Evolutionary conservation across 2,888 invertebrate genomes (phyloP).

Genomic region (Apodemia mormo): DNA sequence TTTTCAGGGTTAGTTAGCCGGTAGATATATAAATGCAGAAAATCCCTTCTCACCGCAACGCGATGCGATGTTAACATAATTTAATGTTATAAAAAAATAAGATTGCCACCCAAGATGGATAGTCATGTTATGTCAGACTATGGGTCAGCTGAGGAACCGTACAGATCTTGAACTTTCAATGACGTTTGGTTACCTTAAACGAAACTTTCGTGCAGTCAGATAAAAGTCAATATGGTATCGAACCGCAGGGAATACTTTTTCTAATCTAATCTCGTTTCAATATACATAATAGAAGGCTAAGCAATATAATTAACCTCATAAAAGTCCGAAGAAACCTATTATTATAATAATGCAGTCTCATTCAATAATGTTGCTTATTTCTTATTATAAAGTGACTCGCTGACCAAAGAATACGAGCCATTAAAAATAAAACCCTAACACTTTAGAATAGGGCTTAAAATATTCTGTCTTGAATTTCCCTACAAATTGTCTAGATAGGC

Average conservation of each 20-base stretch:
- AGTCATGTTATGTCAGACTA: no score
- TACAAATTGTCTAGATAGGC: slow-evolving; percentile 17
- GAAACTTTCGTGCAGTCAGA: not conserved
- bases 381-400: slow-evolving; percentile 17
- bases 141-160: no score
- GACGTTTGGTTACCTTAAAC: no score
- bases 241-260: not conserved
- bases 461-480: not conserved
- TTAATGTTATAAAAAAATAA: no score
- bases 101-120: no score
- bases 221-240: not conserved
- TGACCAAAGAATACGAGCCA: not conserved
- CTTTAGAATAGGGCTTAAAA: not conserved
- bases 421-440: not conserved
- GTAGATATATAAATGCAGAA: no score
- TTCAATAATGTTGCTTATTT: slow-evolving; percentile 16
- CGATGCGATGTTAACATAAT: no score
- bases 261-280: not conserved
- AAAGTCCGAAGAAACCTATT: slow-evolving; percentile 14
- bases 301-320: slow-evolving; percentile 4
- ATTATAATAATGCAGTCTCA: slow-evolving; percentile 18
- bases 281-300: slow-evolving; percentile 11
- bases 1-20: no score
- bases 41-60: no score
- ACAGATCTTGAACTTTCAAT: no score